phyloP scores from a whole-genome alignment of 2,888 invertebrate genomes.

The Athrips mouffetella region DNA sequence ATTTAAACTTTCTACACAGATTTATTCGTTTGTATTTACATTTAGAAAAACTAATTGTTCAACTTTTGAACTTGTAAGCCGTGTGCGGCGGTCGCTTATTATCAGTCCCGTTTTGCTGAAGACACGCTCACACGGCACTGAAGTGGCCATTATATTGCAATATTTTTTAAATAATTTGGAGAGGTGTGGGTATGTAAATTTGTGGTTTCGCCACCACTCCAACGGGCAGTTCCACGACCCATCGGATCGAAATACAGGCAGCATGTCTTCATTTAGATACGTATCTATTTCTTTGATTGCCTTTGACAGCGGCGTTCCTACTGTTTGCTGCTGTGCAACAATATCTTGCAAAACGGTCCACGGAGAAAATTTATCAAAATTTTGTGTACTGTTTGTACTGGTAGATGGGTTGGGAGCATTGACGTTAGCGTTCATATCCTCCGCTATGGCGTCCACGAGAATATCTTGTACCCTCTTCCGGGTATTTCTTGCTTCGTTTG shows the following conservation, averaged over 20 bases:
- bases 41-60: no score
- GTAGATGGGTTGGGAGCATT: no score
- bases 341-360: conserved; percentile 23
- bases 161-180: no score
- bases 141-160: no score
- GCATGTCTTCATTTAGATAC: neutral
- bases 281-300: neutral
- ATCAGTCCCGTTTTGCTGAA: no score
- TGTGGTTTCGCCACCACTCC: conserved; percentile 3
- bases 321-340: conserved; percentile 11
- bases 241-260: neutral
- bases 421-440: neutral
- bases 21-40: no score
- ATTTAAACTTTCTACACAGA: no score
- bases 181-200: no score
- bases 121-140: no score
- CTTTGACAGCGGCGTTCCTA: conserved; percentile 5
- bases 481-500: conserved; percentile 20
- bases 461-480: conserved; percentile 19
- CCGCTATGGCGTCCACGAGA: conserved; percentile 6
- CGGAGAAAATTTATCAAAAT: conserved; percentile 24
- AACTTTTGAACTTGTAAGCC: no score
- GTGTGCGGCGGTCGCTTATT: no score
- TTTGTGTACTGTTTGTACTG: neutral
- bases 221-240: conserved; percentile 5